Conservation (phyloP, 2,888 invertebrate genomes). For the Leptothorax acervorum region DNA sequence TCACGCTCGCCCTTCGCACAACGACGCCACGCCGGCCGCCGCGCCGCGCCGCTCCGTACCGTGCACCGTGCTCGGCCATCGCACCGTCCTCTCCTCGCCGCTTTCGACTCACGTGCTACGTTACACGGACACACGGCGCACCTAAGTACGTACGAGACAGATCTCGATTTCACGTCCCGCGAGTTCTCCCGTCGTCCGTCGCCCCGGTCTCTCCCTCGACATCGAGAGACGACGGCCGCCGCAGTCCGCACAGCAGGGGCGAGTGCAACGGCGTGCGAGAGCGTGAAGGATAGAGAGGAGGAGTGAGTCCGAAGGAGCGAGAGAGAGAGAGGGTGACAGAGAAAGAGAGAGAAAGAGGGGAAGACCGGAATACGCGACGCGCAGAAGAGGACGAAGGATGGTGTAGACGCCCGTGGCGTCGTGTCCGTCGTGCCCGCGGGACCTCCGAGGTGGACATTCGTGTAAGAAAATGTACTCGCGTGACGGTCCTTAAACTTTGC, state of each 20-base stretch:
- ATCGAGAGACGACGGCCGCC: not conserved
- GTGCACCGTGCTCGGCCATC: slow-evolving; percentile 5
- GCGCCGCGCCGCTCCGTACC: not conserved
- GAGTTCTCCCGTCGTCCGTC: slow-evolving; percentile 26
- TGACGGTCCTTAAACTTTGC: slow-evolving; percentile 29
- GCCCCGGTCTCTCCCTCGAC: not conserved
- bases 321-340: not conserved
- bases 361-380: slow-evolving; percentile 26
- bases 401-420: slow-evolving; percentile 39
- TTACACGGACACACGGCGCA: not conserved
- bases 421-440: slow-evolving; percentile 33
- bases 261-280: slow-evolving; percentile 35
- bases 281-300: slow-evolving; percentile 21
- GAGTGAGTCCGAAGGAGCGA: slow-evolving; percentile 12
- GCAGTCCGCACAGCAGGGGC: not conserved
- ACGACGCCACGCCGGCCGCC: not conserved
- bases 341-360: slow-evolving; percentile 3
- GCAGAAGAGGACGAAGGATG: slow-evolving; percentile 39
- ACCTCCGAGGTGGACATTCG: slow-evolving; percentile 45
- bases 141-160: slow-evolving; percentile 9
- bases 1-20: slow-evolving; percentile 23
- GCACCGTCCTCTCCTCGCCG: not conserved
- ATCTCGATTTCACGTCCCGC: slow-evolving; percentile 17
- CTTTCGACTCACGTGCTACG: slow-evolving; percentile 32
- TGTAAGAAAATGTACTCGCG: slow-evolving; percentile 44